Evolutionary conservation across 2,113 vertebrate genomes (phyloP), one percentile per base, ranked within the genome.

Genomic region (Panurus biarmicus): DNA sequence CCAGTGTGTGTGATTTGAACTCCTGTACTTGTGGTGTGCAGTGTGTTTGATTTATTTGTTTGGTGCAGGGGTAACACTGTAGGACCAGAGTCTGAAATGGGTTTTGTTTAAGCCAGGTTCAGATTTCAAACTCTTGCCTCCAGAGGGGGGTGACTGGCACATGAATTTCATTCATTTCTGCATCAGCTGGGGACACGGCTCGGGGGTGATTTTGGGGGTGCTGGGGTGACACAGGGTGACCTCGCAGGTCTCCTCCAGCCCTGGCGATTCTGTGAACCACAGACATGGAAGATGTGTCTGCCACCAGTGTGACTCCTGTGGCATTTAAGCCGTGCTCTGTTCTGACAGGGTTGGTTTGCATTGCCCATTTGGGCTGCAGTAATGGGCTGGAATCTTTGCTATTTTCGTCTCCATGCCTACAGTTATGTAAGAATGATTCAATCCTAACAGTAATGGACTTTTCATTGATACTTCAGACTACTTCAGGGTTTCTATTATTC

Each of bases 1-100:
- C n/a, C n/a, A n/a, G n/a, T n/a, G 5, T 33, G 2, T n/a, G 33
- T 2, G 60, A 20, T n/a, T 73, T 11, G 10, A 18, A 16, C 20
- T 51, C 42, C 26, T 56, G 64, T 26, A 9, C 60, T 35, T 21
- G 10, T 2, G 2, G 7, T 11, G 25, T n/a, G 53, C 62, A 35
- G 9, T 3, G 11, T 3, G 4, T n/a, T 71, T 44, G 16, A 18
- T 38, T 19, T n/a, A 11, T 60, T n/a, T 60, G 9, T 42, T 72
- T 29, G 13, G 4, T 51, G 18, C 2, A 2, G 38, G 16, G 31
- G 19, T 14, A 24, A 14, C 15, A 0, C 42, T 35, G 13, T 5
- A 61, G 42, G 36, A 33, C 6, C 3, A 9, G 31, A 26, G 28
- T 19, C 10, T 19, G 66, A 66, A 57, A 44, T 0, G 6, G 23